These are phyloP conservation scores for Macrosteles quadrilineatus DNA, from an alignment of 1,140 invertebrate species.

Conservation along the genomic window DNA sequence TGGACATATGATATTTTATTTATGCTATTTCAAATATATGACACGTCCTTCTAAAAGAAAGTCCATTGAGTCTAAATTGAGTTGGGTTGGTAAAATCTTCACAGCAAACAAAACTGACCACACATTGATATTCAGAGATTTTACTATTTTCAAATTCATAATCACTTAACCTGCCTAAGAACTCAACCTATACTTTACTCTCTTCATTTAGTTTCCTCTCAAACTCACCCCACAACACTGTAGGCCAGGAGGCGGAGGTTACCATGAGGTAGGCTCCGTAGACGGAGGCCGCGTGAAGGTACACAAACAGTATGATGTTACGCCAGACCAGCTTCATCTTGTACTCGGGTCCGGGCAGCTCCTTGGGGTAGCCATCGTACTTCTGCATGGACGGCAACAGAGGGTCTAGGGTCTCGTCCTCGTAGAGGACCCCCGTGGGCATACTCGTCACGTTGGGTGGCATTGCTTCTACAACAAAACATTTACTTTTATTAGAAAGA, in stretches of 20 bases:
- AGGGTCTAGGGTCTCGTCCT: conserved; percentile 53
- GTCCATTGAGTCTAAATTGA: too few relatives aligned
- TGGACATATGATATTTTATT: too few relatives aligned
- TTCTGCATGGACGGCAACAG: conserved; percentile 26
- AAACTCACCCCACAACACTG: conserved; percentile 73
- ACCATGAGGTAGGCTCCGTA: conserved; percentile 83
- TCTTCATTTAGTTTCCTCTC: too few relatives aligned
- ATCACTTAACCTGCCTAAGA: too few relatives aligned
- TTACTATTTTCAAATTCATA: too few relatives aligned
- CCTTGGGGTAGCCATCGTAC: conserved; percentile 30
- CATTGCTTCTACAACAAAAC: conserved; percentile 49
- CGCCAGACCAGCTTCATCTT: conserved; percentile 80
- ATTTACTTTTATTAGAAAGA: neutral
- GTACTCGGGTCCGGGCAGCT: conserved; percentile 38
- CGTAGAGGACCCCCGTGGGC: conserved; percentile 65
- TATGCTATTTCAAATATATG: too few relatives aligned
- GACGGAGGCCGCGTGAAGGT: conserved; percentile 83
- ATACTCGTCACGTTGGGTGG: conserved; percentile 60
- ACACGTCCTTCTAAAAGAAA: too few relatives aligned
- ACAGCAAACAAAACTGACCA: too few relatives aligned
- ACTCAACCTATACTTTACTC: too few relatives aligned
- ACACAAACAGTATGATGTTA: conserved; percentile 83
- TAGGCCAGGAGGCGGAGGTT: conserved; percentile 75
- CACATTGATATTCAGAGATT: too few relatives aligned
- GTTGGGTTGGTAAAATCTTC: too few relatives aligned